These are phyloP conservation scores for Rhabdomys dilectus DNA, from an alignment of 2,113 vertebrate genomes.

Conservation along the genomic window DNA sequence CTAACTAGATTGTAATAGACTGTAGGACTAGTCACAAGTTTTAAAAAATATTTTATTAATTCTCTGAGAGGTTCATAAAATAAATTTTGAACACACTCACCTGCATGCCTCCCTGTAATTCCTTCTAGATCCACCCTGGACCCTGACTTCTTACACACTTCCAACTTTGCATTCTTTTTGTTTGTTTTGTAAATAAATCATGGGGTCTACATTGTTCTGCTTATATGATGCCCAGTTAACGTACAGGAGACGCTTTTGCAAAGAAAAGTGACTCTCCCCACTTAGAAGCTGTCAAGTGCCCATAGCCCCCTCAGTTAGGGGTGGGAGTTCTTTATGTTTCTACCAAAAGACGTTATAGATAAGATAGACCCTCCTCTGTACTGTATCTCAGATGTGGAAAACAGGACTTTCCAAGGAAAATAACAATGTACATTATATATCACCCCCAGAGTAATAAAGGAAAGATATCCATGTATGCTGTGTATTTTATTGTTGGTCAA, in stretches of 20 bases:
- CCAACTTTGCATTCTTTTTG: not conserved
- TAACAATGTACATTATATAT: not conserved
- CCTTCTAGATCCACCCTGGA: not conserved
- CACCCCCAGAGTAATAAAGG: not conserved
- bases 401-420: not conserved
- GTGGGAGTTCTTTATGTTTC: not conserved
- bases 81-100: not conserved
- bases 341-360: not conserved
- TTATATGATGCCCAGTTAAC: not conserved
- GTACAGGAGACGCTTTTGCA: not conserved
- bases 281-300: not conserved
- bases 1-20: not conserved
- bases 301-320: not conserved
- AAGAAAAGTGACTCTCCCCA: not conserved
- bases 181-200: not conserved
- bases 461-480: not conserved
- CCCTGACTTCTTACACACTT: not conserved
- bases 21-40: not conserved
- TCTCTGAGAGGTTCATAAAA: not conserved
- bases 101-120: not conserved
- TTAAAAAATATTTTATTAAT: not conserved
- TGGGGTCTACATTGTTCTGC: not conserved
- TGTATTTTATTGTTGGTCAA: not conserved
- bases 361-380: not conserved
- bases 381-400: not conserved